Percentiles rank a stretch among this genome's conserved stretches.
Conservation (phyloP, 2,113 vertebrate genomes). For the Hystrix brachyura region DNA sequence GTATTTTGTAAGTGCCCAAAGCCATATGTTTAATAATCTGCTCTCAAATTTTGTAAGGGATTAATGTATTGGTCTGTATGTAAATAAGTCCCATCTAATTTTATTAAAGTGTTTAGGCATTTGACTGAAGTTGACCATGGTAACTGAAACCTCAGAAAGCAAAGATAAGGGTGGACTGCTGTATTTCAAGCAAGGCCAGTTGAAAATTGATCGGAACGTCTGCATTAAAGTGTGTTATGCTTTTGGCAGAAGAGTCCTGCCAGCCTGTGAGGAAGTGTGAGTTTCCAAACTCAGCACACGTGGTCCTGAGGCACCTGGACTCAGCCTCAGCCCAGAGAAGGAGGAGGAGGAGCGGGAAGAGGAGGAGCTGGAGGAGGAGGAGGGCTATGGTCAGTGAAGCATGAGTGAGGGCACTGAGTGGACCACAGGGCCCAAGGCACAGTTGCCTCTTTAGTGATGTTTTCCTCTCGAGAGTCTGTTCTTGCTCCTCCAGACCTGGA, state of each 20-base stretch:
- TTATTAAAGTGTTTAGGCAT: not conserved
- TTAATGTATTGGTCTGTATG: not conserved
- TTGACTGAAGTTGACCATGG: not conserved
- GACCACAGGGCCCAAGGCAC: not conserved
- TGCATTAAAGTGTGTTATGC: not conserved
- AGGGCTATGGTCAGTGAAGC: not conserved
- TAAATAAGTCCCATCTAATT: not conserved
- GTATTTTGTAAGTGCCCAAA: not conserved
- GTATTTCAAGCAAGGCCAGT: not conserved
- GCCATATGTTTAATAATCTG: not conserved
- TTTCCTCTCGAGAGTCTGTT: no score
- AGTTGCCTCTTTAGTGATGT: not conserved
- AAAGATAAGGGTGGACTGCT: not conserved
- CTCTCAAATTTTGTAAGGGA: not conserved
- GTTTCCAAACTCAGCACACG: not conserved
- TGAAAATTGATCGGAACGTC: not conserved
- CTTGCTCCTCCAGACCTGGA: not conserved
- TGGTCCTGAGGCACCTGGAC: not conserved
- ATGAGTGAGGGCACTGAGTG: not conserved
- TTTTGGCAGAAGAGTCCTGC: not conserved
- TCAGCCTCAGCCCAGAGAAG: not conserved
- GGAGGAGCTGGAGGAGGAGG: not conserved
- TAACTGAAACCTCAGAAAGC: not conserved
- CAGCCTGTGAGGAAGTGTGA: not conserved
- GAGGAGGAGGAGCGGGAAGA: no score